phyloP scores from a whole-genome alignment of 2,113 vertebrate species.

The Syngnathus floridae region DNA sequence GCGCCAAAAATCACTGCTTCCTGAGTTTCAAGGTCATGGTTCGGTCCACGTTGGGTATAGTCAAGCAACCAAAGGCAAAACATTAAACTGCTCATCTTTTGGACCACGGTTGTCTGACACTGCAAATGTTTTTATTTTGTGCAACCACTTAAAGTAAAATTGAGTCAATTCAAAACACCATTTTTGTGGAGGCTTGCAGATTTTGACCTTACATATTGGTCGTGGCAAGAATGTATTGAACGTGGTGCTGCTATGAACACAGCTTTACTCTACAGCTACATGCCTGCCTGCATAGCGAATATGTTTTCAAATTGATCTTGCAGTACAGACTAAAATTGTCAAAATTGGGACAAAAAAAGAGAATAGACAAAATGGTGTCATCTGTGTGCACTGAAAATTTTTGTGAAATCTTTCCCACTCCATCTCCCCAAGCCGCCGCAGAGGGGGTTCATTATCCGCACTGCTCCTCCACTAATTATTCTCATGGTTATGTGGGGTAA shows the following conservation, averaged over 20 bases:
- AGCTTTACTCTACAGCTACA: not conserved
- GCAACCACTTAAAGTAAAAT: too few relatives aligned
- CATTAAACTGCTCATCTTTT: too few relatives aligned
- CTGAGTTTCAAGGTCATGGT: not conserved
- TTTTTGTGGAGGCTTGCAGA: too few relatives aligned
- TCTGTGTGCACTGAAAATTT: conserved; percentile 22
- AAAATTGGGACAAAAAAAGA: conserved; percentile 9
- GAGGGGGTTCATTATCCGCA: conserved; percentile 62
- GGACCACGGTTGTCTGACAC: too few relatives aligned
- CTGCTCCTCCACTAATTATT: conserved; percentile 64
- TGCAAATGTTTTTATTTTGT: too few relatives aligned
- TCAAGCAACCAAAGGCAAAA: not conserved
- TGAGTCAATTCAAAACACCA: too few relatives aligned
- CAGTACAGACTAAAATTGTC: not conserved
- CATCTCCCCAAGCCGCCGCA: conserved; percentile 38
- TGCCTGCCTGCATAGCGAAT: not conserved
- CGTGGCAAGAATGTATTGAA: not conserved
- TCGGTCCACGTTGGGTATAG: not conserved
- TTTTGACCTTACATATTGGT: too few relatives aligned
- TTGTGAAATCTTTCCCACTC: conserved; percentile 35
- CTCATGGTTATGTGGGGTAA: conserved; percentile 63
- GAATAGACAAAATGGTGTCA: conserved; percentile 8
- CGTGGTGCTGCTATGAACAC: not conserved
- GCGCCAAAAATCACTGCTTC: not conserved
- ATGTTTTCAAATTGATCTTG: not conserved